phyloP scores from a whole-genome alignment of 2,797 vertebrate species.

The Coregonus ussuriensis region DNA sequence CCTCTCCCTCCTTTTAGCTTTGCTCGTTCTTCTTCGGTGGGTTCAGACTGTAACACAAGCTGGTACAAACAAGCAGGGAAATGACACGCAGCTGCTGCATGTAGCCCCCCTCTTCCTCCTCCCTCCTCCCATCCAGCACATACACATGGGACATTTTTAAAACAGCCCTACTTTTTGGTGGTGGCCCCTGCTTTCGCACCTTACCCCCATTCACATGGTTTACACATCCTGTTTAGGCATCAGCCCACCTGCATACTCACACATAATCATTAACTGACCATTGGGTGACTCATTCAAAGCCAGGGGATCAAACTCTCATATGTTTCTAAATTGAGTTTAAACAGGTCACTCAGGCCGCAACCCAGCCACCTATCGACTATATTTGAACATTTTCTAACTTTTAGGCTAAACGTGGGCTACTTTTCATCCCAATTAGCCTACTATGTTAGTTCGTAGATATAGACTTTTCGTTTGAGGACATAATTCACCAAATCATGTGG shows the following conservation, averaged over 20 bases:
- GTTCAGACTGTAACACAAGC: constrained; percentile 66
- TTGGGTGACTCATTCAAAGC: neutral
- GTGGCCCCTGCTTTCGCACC: constrained; percentile 12
- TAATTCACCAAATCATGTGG: neutral
- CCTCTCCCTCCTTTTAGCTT: neutral
- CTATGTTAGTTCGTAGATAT: neutral
- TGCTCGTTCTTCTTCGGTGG: constrained; percentile 34
- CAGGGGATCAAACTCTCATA: neutral
- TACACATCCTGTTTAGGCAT: neutral
- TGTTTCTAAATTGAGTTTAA: neutral
- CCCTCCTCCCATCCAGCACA: neutral
- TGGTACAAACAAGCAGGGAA: constrained; percentile 69
- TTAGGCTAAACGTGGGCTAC: neutral
- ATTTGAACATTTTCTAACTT: no score
- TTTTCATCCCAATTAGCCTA: neutral
- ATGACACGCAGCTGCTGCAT: constrained; percentile 74
- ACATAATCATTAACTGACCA: neutral
- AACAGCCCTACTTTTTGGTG: constrained; percentile 7
- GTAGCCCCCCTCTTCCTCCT: constrained; percentile 12
- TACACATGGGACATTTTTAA: constrained; percentile 21
- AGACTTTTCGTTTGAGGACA: no score
- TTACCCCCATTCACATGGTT: neutral
- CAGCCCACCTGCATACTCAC: neutral
- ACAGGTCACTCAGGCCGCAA: neutral
- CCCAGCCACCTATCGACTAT: neutral